Evolutionary conservation across 2,888 invertebrate species (phyloP).

Genomic region (Cheilosia urbana): DNA sequence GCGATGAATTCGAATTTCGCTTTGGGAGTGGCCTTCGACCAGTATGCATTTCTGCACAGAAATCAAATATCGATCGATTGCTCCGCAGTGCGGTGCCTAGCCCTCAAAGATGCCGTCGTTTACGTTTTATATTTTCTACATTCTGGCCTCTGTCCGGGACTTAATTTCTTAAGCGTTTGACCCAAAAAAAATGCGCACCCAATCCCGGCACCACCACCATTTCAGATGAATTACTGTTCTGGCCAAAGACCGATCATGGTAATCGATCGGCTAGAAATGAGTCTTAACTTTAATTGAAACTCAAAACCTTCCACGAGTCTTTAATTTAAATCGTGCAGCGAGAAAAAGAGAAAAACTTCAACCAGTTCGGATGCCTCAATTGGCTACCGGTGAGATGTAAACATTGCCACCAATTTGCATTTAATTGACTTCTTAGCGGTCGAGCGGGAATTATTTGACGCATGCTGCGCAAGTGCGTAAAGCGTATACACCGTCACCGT

Average conservation of each 20-base stretch:
- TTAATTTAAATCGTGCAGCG: conserved; percentile 2
- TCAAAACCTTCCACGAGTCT: conserved; percentile 54
- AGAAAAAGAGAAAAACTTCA: neutral
- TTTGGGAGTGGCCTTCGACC: conserved; percentile 61
- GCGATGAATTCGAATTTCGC: conserved; percentile 35
- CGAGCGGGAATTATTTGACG: conserved; percentile 6
- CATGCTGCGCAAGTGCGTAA: conserved; percentile 15
- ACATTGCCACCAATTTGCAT: conserved; percentile 54
- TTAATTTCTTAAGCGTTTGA: conserved; percentile 68
- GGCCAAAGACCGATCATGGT: conserved; percentile 58
- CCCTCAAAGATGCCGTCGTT: conserved; percentile 57
- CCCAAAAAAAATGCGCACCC: conserved; percentile 52
- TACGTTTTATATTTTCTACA: neutral
- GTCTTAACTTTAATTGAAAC: conserved; percentile 64
- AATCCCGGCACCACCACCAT: conserved; percentile 6
- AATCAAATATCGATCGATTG: conserved; percentile 64
- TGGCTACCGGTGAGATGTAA: conserved; percentile 26
- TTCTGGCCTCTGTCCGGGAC: conserved; percentile 25
- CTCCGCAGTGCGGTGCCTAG: conserved; percentile 36
- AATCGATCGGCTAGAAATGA: conserved; percentile 67
- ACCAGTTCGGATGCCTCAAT: neutral
- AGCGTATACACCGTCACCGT: neutral
- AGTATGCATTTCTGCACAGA: conserved; percentile 36
- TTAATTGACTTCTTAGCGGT: conserved; percentile 25
- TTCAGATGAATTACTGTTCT: conserved; percentile 49